These are phyloP conservation scores for Polyploca ridens DNA, from an alignment of 2,888 invertebrate genomes.

Conservation along the genomic window DNA sequence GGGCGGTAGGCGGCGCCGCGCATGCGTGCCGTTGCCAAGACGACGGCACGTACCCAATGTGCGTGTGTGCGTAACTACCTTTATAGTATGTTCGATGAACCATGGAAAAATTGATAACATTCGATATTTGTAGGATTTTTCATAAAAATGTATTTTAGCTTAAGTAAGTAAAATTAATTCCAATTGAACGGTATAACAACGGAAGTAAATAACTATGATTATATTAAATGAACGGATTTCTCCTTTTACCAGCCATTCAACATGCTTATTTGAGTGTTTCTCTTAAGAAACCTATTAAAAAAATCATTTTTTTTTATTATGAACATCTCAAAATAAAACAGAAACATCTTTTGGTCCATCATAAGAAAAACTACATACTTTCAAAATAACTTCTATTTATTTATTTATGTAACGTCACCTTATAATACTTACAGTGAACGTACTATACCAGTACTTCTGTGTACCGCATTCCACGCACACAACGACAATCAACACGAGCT, in stretches of 20 bases:
- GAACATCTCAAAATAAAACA: no score
- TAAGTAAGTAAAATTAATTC: no score
- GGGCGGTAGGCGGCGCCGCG: conserved; percentile 80
- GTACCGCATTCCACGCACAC: conserved; percentile 68
- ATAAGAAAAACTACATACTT: background rate
- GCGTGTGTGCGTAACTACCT: conserved; percentile 57
- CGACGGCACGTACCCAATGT: conserved; percentile 83
- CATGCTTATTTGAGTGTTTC: no score
- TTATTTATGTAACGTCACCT: conserved; percentile 55
- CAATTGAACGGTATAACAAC: no score
- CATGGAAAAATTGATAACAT: background rate
- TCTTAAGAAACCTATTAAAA: no score
- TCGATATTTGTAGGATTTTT: background rate
- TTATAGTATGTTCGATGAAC: conserved; percentile 1
- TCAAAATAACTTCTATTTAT: conserved; percentile 14
- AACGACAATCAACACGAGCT: conserved; percentile 15
- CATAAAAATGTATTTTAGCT: no score
- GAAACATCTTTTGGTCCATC: no score
- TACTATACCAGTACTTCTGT: conserved; percentile 47
- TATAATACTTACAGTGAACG: conserved; percentile 45
- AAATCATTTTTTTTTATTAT: no score
- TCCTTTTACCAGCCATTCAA: no score
- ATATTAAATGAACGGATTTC: no score
- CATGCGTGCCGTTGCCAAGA: conserved; percentile 86
- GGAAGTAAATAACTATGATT: no score